These are phyloP conservation scores for Myiozetetes cayanensis DNA, from an alignment of 2,113 vertebrate species.

Conservation along the genomic window DNA sequence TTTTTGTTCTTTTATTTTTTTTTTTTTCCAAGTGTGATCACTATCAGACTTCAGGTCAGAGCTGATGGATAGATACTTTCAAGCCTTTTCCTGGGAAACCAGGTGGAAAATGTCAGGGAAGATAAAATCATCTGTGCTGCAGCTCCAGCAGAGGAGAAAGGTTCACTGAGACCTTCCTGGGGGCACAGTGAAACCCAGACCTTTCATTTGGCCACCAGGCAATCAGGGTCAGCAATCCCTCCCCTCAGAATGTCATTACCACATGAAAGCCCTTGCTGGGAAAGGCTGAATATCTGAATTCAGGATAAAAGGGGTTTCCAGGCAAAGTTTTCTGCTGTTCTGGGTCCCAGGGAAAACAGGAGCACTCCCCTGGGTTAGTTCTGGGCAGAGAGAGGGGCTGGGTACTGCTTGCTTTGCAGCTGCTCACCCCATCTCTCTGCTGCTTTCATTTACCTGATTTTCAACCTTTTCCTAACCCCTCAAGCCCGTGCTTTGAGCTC, in stretches of 20 bases:
- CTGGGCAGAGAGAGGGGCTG: background rate
- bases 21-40: background rate
- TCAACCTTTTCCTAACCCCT: background rate
- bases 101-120: constrained; percentile 27
- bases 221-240: background rate
- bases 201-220: background rate
- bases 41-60: background rate
- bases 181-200: background rate
- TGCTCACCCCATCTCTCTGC: background rate
- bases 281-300: background rate
- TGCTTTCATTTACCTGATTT: background rate
- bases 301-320: background rate
- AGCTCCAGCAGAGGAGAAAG: background rate
- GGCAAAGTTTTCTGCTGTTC: background rate
- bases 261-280: background rate
- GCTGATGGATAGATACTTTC: background rate
- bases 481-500: background rate
- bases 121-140: background rate
- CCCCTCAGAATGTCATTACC: background rate
- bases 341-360: background rate
- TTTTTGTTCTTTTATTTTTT: background rate
- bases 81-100: background rate
- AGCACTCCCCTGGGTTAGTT: background rate
- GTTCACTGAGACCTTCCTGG: background rate
- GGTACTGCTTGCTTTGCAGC: background rate